Evolutionary conservation across 2,888 invertebrate species (phyloP).

Genomic region (Cryptocheilus praepositus): DNA sequence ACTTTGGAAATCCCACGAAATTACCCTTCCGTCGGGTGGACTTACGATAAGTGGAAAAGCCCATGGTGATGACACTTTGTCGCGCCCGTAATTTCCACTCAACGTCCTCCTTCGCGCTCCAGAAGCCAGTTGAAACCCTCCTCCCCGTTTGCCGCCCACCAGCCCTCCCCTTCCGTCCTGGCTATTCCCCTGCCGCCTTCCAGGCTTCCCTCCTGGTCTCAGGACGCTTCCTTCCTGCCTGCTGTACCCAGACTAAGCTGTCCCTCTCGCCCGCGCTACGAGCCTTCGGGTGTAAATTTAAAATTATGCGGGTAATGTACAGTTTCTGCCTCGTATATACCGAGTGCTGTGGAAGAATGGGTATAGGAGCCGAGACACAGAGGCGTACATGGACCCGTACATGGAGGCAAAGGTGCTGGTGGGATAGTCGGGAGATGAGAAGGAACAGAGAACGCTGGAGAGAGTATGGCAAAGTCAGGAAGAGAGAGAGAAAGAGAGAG

Average conservation of each 20-base stretch:
- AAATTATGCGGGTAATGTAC: constrained; percentile 66
- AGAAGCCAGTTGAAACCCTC: constrained; percentile 20
- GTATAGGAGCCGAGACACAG: constrained; percentile 11
- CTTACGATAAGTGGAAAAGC: constrained; percentile 34
- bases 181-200: background rate
- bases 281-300: constrained; percentile 60
- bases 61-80: constrained; percentile 33
- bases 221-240: constrained; percentile 1
- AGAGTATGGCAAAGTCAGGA: background rate
- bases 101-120: constrained; percentile 5
- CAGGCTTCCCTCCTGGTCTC: background rate
- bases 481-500: background rate
- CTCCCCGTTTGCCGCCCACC: too few species aligned
- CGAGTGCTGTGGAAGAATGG: constrained; percentile 52
- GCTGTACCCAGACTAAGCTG: background rate
- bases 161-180: background rate
- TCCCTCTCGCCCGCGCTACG: background rate
- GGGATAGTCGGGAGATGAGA: constrained; percentile 3
- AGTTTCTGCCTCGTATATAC: constrained; percentile 58
- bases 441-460: background rate
- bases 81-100: constrained; percentile 22
- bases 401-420: constrained; percentile 18
- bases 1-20: constrained; percentile 25
- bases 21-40: constrained; percentile 16
- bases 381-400: too few species aligned